These are phyloP conservation scores for Sitta europaea DNA, from an alignment of 2,113 vertebrate genomes.

Conservation along the genomic window DNA sequence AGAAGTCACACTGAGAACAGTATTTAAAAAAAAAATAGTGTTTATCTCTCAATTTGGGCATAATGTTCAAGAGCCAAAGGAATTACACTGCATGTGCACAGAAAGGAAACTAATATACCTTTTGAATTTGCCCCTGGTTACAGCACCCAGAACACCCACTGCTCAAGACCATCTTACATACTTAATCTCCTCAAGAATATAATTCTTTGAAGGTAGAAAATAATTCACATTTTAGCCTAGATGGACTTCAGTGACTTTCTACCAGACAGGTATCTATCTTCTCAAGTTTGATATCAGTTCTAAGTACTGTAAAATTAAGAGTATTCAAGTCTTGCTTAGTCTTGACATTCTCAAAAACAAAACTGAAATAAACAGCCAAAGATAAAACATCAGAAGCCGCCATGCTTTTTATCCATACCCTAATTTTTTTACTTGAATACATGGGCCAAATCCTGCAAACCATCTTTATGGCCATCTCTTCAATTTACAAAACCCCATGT, in stretches of 20 bases:
- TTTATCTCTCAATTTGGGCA: background rate
- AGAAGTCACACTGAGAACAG: background rate
- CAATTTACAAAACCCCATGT: conserved; percentile 38
- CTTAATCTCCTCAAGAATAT: background rate
- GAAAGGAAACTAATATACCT: background rate
- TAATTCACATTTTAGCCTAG: background rate
- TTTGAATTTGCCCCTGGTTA: background rate
- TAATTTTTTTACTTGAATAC: background rate
- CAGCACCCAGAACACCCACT: background rate
- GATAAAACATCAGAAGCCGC: background rate
- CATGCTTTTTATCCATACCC: background rate
- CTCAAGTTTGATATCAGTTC: background rate
- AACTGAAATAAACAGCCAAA: background rate
- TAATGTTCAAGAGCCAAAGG: background rate
- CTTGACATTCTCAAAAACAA: background rate
- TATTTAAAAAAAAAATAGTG: background rate
- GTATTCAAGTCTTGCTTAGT: background rate
- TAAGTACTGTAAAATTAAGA: background rate
- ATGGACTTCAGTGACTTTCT: background rate
- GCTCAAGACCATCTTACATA: background rate
- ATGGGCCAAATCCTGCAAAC: conserved; percentile 35
- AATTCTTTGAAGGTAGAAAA: background rate
- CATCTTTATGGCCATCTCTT: conserved; percentile 49
- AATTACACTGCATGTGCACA: background rate
- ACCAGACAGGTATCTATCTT: background rate